These are phyloP conservation scores for Drosophila prosaltans DNA, from an alignment of 1,140 invertebrate genomes.

Conservation along the genomic window DNA sequence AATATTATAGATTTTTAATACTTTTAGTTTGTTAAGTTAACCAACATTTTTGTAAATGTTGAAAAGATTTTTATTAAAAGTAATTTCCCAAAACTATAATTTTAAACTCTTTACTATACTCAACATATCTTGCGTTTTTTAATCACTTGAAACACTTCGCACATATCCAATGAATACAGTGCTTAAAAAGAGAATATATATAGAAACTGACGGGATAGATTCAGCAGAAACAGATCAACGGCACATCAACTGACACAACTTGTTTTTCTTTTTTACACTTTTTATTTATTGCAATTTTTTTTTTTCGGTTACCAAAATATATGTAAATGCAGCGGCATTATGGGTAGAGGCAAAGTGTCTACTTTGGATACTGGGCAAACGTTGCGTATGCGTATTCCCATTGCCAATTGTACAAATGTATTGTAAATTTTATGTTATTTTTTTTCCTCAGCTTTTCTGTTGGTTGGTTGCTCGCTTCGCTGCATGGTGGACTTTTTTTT, in stretches of 20 bases:
- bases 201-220: neutral
- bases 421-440: slow-evolving; percentile 66
- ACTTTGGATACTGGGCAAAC: slow-evolving; percentile 41
- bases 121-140: neutral
- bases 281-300: slow-evolving; percentile 26
- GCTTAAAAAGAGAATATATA: neutral
- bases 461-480: slow-evolving; percentile 32
- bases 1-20: no score
- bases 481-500: slow-evolving; percentile 31
- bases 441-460: slow-evolving; percentile 30
- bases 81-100: no score
- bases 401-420: slow-evolving; percentile 68
- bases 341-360: slow-evolving; percentile 21
- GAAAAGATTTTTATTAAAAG: no score
- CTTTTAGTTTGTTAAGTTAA: no score
- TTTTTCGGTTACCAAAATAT: slow-evolving; percentile 45
- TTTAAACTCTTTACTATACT: no score
- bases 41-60: no score
- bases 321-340: slow-evolving; percentile 47
- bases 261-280: neutral
- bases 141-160: neutral
- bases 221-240: slow-evolving; percentile 64
- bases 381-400: slow-evolving; percentile 55
- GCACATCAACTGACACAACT: slow-evolving; percentile 53
- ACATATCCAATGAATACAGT: neutral